Evolutionary conservation across 2,797 vertebrate species (phyloP), one percentile per base, ranked within the genome.

Genomic region (Pantherophis alleghaniensis): DNA sequence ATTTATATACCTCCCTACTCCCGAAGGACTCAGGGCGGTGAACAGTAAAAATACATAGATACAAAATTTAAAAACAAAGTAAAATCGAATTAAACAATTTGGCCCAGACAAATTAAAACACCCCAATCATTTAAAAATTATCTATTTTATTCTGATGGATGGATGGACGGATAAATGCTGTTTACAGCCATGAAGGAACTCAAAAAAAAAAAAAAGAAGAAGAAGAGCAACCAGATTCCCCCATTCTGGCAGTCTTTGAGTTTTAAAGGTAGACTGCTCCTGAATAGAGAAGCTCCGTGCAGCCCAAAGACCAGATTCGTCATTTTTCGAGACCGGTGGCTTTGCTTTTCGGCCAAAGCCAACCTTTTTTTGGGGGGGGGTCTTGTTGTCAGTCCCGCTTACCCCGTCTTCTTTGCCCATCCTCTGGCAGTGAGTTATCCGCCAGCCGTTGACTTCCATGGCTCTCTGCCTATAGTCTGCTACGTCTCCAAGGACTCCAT

Each of bases 401-500:
- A 28, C 2, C 1, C 24, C 18, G 4, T 61, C 26, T 42, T 24
- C 9, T 24, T 56, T 63, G 26, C 7, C 12, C 60, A 7, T 22
- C 56, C 55, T 55, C 47, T 18, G 28, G 24, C 83, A 92, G 93
- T 92, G 91, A 92, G 53, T 92, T 92, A 92, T 20, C 37, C 86
- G 1, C 86, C 66, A 11, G 91, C 86, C 93, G 90, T 94, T 56
- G 92, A 86, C 24, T 56, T 66, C 93, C n/a, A 32, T 92, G 90
- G 86, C 22, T 86, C 95, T 66, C 88, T 95, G n/a, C 94, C 93
- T 10, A 86, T 94, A 16, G 88, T 95, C 24, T 92, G 93, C 74
- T 96, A 94, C 79, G 89, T 93, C 1, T 96, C 96, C 55, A 94
- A 95, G 83, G 95, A 96, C 9, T 94, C 94, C 0, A 95, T 96